Evolutionary conservation across 2,888 invertebrate species (phyloP).

Genomic region (Germaria angustata): DNA sequence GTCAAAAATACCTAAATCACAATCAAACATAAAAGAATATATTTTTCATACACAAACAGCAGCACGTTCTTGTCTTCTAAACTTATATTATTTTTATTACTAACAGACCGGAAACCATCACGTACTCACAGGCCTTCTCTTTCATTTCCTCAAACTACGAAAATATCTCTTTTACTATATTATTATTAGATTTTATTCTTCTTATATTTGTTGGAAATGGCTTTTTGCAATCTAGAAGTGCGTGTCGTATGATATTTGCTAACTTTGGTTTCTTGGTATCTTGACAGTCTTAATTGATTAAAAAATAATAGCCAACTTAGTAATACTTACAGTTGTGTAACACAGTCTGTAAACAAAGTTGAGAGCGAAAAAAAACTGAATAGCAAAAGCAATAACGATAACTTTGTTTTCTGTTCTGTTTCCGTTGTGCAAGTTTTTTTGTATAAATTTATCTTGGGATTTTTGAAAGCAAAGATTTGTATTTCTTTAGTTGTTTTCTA

Average conservation of each 20-base stretch:
- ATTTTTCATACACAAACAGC: neutral
- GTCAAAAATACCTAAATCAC: conserved; percentile 26
- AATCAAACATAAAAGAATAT: neutral
- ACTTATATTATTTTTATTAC: neutral
- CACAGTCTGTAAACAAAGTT: neutral
- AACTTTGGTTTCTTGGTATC: conserved; percentile 17
- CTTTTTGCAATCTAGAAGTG: neutral
- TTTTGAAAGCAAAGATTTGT: neutral
- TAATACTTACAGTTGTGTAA: neutral
- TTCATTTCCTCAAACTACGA: neutral
- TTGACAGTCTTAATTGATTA: conserved; percentile 65
- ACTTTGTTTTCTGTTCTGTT: conserved; percentile 2
- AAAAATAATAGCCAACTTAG: conserved; percentile 47
- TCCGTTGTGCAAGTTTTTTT: neutral
- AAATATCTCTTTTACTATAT: neutral
- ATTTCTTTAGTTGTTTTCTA: neutral
- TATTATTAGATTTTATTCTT: conserved; percentile 2
- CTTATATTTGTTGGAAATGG: neutral
- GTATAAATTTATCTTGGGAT: conserved; percentile 13
- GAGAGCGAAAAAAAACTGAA: neutral
- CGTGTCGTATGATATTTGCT: conserved; percentile 12
- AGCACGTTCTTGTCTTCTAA: neutral
- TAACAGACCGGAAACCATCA: conserved; percentile 7
- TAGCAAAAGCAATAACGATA: neutral
- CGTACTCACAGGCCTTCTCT: conserved; percentile 4